Base-by-base conservation (phyloP, 1,140 invertebrate species). In the Drepana arcuata region DNA sequence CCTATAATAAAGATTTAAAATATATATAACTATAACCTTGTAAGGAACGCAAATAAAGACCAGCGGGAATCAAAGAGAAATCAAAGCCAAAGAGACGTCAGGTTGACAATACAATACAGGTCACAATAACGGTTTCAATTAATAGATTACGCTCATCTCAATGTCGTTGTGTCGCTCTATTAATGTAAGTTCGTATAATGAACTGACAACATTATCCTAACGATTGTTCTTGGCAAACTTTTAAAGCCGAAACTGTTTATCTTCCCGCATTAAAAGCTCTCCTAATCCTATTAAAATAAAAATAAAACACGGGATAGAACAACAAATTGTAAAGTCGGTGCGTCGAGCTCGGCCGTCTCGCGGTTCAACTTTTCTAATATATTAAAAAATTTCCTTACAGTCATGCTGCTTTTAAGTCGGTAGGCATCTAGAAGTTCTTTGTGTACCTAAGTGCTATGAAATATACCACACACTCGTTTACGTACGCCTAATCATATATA, bases 331-430 rank as follows among this genome's bases (percentile, higher is more conserved):
- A 58, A 60, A 56, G 46, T 58, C 47, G 36, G 34, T 48, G 37
- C 39, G 34, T 24, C 35, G 10, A 35, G 13, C 29, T 35, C 14
- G 36, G 26, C 27, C 27, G 32, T 27, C 46, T 30, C 34, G 30
- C 14, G 33, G 45, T 15, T 26, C 44, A 67, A 67, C 59, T 67
- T 67, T 60, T 53, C 44, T 47, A 56, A 67, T 67, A 67, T 63
- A 67, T 67, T 63, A 58, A 63, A 67, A 51, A 58, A 53, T 59
- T 55, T 30, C 38, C 48, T 41, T 50, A 55, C 50, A 62, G 57
- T 53, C 51, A 58, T 44, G 50, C 34, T 53, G 51, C 53, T 60
- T 57, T 54, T 48, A 62, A 53, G 43, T 48, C 41, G 37, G 26
- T 35, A 57, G 41, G 46, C 46, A 48, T 52, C 40, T 34, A 42